Evolutionary conservation across 2,113 vertebrate genomes (phyloP).

Genomic region (Rhagologus leucostigma): DNA sequence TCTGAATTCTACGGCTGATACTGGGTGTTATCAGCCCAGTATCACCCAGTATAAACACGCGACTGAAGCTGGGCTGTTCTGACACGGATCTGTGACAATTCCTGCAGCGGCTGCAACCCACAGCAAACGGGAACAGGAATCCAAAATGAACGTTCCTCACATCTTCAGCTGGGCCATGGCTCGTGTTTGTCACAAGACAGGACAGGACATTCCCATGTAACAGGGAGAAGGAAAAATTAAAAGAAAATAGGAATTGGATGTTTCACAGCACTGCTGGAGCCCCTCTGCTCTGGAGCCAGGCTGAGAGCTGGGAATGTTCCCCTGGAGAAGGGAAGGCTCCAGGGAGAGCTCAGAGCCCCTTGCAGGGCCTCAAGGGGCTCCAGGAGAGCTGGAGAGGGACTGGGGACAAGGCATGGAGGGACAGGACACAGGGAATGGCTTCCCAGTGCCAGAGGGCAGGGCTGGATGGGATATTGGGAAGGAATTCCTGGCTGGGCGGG

Average conservation of each 20-base stretch:
- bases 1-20: neutral
- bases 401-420: neutral
- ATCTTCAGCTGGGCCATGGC: neutral
- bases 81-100: neutral
- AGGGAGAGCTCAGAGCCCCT: neutral
- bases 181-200: neutral
- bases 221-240: neutral
- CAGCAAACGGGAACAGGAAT: neutral
- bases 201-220: accelerated
- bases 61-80: neutral
- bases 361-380: neutral
- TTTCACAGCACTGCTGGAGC: neutral
- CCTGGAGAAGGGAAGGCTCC: neutral
- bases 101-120: neutral
- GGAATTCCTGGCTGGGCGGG: neutral
- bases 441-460: neutral
- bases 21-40: too few relatives aligned
- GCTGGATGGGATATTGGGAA: neutral
- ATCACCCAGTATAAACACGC: accelerated
- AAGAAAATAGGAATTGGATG: neutral
- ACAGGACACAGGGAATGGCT: neutral
- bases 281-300: neutral
- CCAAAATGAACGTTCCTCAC: neutral
- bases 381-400: neutral
- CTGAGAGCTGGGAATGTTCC: neutral